These are phyloP conservation scores for Octodon degus DNA, from an alignment of 2,113 vertebrate species.

Conservation along the genomic window DNA sequence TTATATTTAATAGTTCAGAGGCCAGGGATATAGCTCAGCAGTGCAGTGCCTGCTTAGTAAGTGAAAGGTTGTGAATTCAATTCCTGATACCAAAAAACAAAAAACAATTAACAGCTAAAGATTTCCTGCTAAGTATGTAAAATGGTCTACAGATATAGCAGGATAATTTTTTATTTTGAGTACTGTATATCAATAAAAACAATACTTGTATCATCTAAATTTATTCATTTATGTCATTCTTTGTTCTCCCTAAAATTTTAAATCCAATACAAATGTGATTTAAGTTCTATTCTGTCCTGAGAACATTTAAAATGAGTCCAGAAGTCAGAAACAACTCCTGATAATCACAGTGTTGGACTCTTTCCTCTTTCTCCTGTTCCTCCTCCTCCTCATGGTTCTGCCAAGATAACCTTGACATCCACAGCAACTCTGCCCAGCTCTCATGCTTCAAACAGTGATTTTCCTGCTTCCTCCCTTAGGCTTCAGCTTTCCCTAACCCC, in stretches of 20 bases:
- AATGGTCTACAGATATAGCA: not conserved
- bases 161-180: constrained; percentile 12
- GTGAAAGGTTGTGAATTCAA: too few relatives aligned
- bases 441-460: constrained; percentile 43
- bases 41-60: too few relatives aligned
- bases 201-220: not conserved
- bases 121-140: constrained; percentile 27
- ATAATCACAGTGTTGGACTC: not conserved
- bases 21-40: too few relatives aligned
- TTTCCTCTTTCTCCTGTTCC: not conserved
- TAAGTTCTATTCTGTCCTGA: not conserved
- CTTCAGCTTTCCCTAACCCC: not conserved
- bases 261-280: not conserved
- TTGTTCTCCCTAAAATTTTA: not conserved
- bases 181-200: constrained; percentile 13
- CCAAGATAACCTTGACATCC: constrained; percentile 42
- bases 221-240: constrained; percentile 17
- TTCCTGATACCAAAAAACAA: too few relatives aligned
- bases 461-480: constrained; percentile 23
- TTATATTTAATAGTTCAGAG: constrained; percentile 49
- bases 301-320: constrained; percentile 40
- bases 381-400: not conserved
- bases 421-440: constrained; percentile 17
- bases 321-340: constrained; percentile 17
- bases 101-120: not conserved